phyloP scores from a whole-genome alignment of 2,113 vertebrate species.

The Rhynchopsitta pachyrhyncha region DNA sequence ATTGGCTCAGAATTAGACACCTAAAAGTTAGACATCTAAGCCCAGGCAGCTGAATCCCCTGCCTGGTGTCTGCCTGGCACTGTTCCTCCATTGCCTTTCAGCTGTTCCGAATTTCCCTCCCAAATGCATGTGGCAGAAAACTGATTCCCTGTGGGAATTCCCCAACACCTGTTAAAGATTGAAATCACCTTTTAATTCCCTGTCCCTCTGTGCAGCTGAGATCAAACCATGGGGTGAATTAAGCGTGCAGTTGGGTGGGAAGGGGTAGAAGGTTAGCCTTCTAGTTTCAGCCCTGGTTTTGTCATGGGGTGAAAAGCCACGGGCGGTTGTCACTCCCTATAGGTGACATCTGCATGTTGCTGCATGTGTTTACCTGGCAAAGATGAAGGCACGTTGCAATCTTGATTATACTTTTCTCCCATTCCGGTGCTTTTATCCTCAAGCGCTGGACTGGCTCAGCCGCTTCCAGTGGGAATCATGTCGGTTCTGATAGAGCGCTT shows the following conservation, averaged over 20 bases:
- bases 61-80: slow-evolving; percentile 17
- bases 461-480: neutral
- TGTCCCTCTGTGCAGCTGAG: neutral
- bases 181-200: neutral
- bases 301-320: neutral
- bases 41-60: slow-evolving; percentile 1
- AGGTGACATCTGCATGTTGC: neutral
- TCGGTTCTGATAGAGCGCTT: neutral
- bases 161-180: neutral
- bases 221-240: neutral
- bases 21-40: neutral
- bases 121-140: neutral
- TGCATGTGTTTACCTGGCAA: neutral
- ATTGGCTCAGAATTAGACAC: slow-evolving; percentile 21
- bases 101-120: slow-evolving; percentile 22
- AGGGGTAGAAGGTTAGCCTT: neutral
- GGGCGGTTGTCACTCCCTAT: neutral
- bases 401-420: neutral
- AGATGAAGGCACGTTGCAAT: neutral
- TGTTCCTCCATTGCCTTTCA: neutral
- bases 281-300: neutral
- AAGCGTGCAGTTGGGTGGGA: neutral
- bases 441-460: neutral
- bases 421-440: neutral
- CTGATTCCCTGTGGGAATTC: slow-evolving; percentile 23